phyloP scores from a whole-genome alignment of 2,888 invertebrate genomes.

The Parnassius glacialis region DNA sequence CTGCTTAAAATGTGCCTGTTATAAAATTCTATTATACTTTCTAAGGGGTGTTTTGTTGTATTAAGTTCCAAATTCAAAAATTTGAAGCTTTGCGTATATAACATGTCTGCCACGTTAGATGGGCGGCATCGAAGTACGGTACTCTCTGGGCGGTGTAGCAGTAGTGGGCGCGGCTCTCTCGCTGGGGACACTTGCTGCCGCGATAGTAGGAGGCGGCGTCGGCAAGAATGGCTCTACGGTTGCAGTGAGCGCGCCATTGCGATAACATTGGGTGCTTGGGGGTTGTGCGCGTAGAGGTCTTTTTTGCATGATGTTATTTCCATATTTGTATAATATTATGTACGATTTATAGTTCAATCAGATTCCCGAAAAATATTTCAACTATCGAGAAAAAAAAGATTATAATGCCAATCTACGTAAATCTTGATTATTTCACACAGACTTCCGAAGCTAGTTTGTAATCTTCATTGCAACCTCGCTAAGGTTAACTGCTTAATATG shows the following conservation, averaged over 20 bases:
- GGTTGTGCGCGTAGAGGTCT: constrained; percentile 8
- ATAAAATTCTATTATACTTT: too few species aligned
- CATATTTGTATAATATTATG: too few species aligned
- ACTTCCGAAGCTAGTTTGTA: too few species aligned
- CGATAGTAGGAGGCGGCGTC: constrained; percentile 94
- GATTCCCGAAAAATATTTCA: too few species aligned
- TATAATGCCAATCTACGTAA: too few species aligned
- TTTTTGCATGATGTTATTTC: background rate
- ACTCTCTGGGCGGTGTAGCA: constrained; percentile 88
- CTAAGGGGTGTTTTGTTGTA: background rate
- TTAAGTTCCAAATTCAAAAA: background rate
- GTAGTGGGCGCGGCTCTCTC: constrained; percentile 86
- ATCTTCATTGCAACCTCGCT: too few species aligned
- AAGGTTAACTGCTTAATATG: too few species aligned
- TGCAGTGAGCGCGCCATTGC: constrained; percentile 87
- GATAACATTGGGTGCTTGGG: constrained; percentile 30
- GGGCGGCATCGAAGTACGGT: constrained; percentile 85
- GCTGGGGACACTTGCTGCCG: constrained; percentile 86
- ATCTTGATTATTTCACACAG: too few species aligned
- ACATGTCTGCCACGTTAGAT: constrained; percentile 49
- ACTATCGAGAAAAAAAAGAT: too few species aligned
- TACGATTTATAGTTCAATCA: too few species aligned
- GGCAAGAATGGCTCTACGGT: constrained; percentile 99
- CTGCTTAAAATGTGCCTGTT: too few species aligned
- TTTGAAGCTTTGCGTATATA: background rate